phyloP scores from a whole-genome alignment of 2,113 vertebrate genomes.

The Spheniscus mendiculus region DNA sequence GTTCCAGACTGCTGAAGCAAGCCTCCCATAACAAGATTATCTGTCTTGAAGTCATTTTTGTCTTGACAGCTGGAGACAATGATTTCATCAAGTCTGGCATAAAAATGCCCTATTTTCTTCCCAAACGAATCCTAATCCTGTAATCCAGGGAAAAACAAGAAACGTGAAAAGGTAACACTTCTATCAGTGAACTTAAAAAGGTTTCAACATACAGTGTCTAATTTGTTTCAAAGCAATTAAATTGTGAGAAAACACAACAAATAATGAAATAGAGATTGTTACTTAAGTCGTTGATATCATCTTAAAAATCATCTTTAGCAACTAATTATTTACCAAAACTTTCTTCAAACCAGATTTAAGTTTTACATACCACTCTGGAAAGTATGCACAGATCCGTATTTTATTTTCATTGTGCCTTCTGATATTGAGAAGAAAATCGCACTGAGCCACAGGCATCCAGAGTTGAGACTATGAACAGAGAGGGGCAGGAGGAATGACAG shows the following conservation, averaged over 20 bases:
- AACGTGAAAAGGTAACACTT: background rate
- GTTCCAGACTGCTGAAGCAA: conserved; percentile 71
- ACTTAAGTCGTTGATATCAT: background rate
- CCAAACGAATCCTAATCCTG: conserved; percentile 48
- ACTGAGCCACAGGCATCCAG: background rate
- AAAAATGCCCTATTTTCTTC: conserved; percentile 48
- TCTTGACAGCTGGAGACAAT: conserved; percentile 70
- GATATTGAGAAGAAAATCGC: background rate
- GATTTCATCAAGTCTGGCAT: conserved; percentile 42
- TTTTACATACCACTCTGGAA: background rate
- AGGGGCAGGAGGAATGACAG: background rate
- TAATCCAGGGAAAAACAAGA: background rate
- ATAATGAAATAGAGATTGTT: background rate
- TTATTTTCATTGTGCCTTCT: background rate
- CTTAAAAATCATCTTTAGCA: background rate
- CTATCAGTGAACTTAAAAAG: background rate
- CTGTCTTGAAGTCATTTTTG: conserved; percentile 60
- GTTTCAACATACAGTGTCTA: background rate
- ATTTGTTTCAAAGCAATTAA: background rate
- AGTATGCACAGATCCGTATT: background rate
- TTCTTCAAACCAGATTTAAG: background rate
- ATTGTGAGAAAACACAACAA: background rate
- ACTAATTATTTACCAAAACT: background rate
- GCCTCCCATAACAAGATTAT: conserved; percentile 64
- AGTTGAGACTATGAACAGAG: background rate